These are phyloP conservation scores for Lacanobia wlatinum DNA, from an alignment of 2,888 invertebrate genomes.

Conservation along the genomic window DNA sequence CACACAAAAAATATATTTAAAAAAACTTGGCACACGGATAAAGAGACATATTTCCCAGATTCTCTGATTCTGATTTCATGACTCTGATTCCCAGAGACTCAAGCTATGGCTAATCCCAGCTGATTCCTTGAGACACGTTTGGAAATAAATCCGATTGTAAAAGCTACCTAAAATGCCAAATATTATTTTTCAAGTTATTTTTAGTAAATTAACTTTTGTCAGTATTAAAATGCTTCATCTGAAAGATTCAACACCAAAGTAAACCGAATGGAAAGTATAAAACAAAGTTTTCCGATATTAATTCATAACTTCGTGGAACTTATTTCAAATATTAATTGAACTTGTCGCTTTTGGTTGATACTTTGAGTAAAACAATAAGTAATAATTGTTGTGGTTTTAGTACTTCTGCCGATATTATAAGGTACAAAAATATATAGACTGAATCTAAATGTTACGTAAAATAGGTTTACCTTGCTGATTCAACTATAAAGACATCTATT, in stretches of 20 bases:
- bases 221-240: conserved; percentile 13
- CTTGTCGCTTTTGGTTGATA: conserved; percentile 15
- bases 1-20: too few relatives aligned
- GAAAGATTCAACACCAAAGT: conserved; percentile 21
- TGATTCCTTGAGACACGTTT: too few relatives aligned
- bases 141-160: too few relatives aligned
- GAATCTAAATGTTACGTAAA: not conserved
- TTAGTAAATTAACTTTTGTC: conserved; percentile 16
- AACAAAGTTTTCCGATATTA: conserved; percentile 48
- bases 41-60: too few relatives aligned
- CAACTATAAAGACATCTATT: too few relatives aligned
- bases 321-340: conserved; percentile 40
- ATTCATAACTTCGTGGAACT: conserved; percentile 26
- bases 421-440: not conserved
- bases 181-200: not conserved
- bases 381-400: conserved; percentile 20
- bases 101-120: too few relatives aligned
- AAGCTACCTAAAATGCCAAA: too few relatives aligned
- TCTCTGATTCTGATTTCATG: too few relatives aligned
- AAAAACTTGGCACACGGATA: too few relatives aligned
- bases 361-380: conserved; percentile 25
- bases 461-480: not conserved
- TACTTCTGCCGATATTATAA: not conserved
- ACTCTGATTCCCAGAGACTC: too few relatives aligned
- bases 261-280: conserved; percentile 21